Conservation (phyloP, 2,888 invertebrate species). For the Tiphia femorata region DNA sequence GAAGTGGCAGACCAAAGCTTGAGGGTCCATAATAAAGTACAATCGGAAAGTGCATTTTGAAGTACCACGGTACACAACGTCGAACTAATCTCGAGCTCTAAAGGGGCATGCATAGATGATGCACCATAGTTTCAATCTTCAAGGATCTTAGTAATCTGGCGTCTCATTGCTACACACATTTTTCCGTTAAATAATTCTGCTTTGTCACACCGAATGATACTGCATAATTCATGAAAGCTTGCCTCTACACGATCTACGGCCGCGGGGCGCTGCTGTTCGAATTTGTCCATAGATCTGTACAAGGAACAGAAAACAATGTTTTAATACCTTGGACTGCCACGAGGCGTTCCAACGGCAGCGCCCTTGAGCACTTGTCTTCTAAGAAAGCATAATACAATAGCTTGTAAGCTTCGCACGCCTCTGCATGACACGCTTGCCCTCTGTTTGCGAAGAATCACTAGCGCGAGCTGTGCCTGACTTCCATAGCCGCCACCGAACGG, state of each 20-base stretch:
- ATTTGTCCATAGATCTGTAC: neutral
- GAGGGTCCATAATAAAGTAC: constrained; percentile 7
- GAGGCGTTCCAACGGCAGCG: neutral
- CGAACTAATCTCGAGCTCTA: too few relatives aligned
- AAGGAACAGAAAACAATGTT: neutral
- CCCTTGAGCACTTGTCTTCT: constrained; percentile 8
- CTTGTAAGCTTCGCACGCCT: constrained; percentile 65
- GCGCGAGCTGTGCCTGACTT: constrained; percentile 66
- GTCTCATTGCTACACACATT: neutral
- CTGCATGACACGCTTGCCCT: constrained; percentile 68
- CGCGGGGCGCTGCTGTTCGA: neutral
- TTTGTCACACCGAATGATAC: neutral
- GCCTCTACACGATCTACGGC: neutral
- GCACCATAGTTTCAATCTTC: too few relatives aligned
- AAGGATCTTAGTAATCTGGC: neutral
- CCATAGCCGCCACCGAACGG: constrained; percentile 65
- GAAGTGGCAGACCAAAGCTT: constrained; percentile 42
- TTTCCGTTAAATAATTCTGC: neutral
- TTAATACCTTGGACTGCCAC: neutral
- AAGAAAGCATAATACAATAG: constrained; percentile 30
- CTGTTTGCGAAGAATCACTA: constrained; percentile 67
- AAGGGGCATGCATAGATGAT: too few relatives aligned
- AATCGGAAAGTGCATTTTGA: neutral
- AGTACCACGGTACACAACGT: too few relatives aligned
- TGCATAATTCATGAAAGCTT: constrained; percentile 1